Conservation (phyloP, 2,113 vertebrate species). For the Dromaius novaehollandiae region DNA sequence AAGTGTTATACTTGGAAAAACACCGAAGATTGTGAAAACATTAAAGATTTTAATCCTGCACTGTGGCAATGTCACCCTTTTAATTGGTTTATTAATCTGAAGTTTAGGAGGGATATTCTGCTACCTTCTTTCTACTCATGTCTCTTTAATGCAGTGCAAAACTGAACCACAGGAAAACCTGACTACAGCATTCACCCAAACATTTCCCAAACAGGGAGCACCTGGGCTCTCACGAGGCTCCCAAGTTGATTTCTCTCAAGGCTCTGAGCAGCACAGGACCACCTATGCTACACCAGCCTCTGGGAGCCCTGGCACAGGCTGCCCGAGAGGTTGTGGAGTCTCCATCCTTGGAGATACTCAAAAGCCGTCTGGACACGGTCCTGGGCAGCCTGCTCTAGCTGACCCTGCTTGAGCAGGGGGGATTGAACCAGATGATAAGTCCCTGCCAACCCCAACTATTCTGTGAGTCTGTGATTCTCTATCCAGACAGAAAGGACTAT, state of each 20-base stretch:
- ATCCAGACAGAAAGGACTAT: background rate
- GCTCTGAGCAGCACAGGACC: background rate
- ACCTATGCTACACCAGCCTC: background rate
- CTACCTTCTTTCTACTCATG: background rate
- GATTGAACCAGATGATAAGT: background rate
- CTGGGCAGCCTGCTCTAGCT: background rate
- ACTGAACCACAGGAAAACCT: background rate
- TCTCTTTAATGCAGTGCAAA: background rate
- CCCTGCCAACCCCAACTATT: background rate
- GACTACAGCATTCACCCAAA: background rate
- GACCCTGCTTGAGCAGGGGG: background rate
- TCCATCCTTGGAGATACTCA: background rate
- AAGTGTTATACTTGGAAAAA: background rate
- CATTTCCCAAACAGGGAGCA: background rate
- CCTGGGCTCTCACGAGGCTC: background rate
- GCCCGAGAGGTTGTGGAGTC: background rate
- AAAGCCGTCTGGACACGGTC: background rate
- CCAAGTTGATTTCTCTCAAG: background rate
- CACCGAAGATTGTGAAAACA: background rate
- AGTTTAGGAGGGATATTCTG: background rate
- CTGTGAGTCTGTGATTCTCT: background rate
- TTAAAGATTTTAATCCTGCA: background rate
- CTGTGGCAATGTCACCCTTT: background rate
- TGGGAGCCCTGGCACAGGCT: background rate
- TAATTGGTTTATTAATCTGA: background rate